Evolutionary conservation across 2,888 invertebrate species (phyloP).

Genomic region (Drosophila pseudotakahashii): DNA sequence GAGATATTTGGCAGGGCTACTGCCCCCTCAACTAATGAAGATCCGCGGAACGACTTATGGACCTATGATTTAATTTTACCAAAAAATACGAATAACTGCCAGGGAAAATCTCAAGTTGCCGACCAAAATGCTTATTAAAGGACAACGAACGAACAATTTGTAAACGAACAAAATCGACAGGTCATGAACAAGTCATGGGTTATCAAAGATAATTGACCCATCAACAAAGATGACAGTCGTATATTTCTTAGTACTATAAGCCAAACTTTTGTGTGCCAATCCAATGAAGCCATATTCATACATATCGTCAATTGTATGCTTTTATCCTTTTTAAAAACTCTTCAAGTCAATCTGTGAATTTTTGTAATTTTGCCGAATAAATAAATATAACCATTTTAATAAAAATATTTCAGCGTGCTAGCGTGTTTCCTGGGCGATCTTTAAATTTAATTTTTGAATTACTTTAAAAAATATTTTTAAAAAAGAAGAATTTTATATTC

Average conservation of each 20-base stretch:
- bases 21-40: constrained; percentile 90
- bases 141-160: constrained; percentile 69
- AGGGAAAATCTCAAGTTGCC: constrained; percentile 31
- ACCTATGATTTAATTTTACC: constrained; percentile 19
- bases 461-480: no score
- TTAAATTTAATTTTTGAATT: no score
- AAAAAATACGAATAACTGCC: constrained; percentile 5
- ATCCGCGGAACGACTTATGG: constrained; percentile 20
- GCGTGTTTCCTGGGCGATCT: no score
- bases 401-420: no score
- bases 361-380: constrained; percentile 1
- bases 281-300: constrained; percentile 21
- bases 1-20: constrained; percentile 90
- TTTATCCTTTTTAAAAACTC: not conserved
- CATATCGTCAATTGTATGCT: constrained; percentile 7
- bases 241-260: constrained; percentile 37
- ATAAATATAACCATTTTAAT: constrained; percentile 8
- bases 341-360: not conserved
- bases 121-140: constrained; percentile 33
- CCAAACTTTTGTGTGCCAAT: constrained; percentile 59
- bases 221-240: constrained; percentile 50
- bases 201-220: constrained; percentile 12
- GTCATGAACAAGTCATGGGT: constrained; percentile 6
- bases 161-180: constrained; percentile 61
- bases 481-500: no score